Percentiles rank a stretch among this genome's conserved stretches.
Evolutionary conservation across 2,797 vertebrate genomes (phyloP).

Genomic region (Streptopelia turtur): DNA sequence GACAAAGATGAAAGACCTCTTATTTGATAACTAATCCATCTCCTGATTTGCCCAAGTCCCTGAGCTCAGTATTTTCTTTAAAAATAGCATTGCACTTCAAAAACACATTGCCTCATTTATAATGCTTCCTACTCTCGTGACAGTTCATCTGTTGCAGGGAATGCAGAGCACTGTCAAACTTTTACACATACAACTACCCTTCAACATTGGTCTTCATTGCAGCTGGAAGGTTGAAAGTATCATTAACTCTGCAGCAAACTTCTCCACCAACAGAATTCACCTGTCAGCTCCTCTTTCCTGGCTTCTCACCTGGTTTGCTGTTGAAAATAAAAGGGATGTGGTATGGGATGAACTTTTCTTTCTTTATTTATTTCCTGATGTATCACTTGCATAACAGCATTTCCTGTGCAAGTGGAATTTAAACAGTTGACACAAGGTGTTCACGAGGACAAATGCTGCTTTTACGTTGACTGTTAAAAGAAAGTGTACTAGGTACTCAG

Average conservation of each 20-base stretch:
- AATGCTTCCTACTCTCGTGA: background rate
- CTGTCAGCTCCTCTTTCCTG: background rate
- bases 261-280: background rate
- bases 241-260: background rate
- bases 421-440: background rate
- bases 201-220: background rate
- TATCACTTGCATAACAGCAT: background rate
- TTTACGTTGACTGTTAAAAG: background rate
- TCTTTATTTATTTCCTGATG: background rate
- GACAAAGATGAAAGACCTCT: background rate
- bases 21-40: background rate
- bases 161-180: background rate
- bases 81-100: background rate
- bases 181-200: background rate
- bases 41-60: background rate
- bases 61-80: background rate
- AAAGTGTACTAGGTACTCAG: background rate
- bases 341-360: background rate
- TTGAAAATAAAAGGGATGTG: background rate
- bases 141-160: background rate
- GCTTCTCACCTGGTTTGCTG: slow-evolving; percentile 4
- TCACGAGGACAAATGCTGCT: background rate
- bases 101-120: background rate
- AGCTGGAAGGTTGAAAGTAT: slow-evolving; percentile 5
- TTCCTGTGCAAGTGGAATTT: background rate